These are phyloP conservation scores for Scaptomyza pallida DNA, from an alignment of 1,140 invertebrate genomes.

Conservation along the genomic window DNA sequence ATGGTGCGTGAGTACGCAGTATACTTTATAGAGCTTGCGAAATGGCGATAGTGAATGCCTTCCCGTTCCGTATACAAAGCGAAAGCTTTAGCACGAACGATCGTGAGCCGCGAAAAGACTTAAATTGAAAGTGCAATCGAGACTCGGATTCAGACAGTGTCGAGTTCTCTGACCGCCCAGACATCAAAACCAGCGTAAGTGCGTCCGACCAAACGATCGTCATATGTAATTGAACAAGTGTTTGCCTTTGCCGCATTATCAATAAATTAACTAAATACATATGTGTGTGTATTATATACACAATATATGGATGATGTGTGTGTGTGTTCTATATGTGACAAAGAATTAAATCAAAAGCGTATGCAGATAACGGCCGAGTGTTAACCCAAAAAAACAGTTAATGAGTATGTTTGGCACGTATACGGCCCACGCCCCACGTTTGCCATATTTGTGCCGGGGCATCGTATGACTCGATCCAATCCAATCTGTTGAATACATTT, in stretches of 20 bases:
- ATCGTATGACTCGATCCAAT: not conserved
- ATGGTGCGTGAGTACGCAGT: not conserved
- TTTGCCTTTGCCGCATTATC: conserved; percentile 17
- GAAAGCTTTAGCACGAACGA: conserved; percentile 49
- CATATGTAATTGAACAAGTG: conserved; percentile 14
- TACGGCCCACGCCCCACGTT: conserved; percentile 28
- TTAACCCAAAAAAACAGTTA: conserved; percentile 9
- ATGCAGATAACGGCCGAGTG: conserved; percentile 40
- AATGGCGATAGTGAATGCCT: not conserved
- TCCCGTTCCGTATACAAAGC: not conserved
- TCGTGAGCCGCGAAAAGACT: conserved; percentile 67
- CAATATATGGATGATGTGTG: not conserved
- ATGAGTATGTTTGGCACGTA: conserved; percentile 57
- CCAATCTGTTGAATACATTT: conserved; percentile 31
- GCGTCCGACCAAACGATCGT: not conserved
- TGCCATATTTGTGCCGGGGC: conserved; percentile 23
- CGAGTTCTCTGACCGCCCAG: conserved; percentile 63
- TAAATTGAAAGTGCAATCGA: conserved; percentile 69
- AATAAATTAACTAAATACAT: conserved; percentile 1
- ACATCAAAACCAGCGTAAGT: conserved; percentile 58
- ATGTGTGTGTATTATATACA: conserved; percentile 2
- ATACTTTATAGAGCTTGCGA: conserved; percentile 12
- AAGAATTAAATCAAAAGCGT: conserved; percentile 29
- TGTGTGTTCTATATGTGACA: conserved; percentile 6
- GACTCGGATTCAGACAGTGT: conserved; percentile 70